Evolutionary conservation across 2,797 vertebrate genomes (phyloP), one percentile per base, ranked within the genome.

Genomic region (Ctenosaura bakeri): DNA sequence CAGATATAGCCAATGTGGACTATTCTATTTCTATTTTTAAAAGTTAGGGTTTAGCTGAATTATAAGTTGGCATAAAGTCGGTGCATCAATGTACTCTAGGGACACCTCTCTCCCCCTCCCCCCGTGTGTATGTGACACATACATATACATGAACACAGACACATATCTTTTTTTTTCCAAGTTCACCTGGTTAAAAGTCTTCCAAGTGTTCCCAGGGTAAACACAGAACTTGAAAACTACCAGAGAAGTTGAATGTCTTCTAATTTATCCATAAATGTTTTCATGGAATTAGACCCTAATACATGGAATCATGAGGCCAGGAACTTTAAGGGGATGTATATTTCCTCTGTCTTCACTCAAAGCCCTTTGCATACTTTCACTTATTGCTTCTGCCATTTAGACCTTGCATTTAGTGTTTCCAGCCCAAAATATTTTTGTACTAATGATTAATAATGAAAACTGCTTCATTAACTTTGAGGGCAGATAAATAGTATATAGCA

Each of bases 161-260:
- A 29, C 64, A 24, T 6, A 35, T 8, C 1, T 0, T 85, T 90
- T 66, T 90, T 89, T 90, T 91, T 83, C 87, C 86, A 92, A 91
- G 87, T 92, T 90, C 94, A 91, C 91, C 92, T 92, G 94, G 95
- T 90, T 87, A 91, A 83, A 14, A 2, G 87, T 87, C 91, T 88
- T 87, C 54, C 90, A 93, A 85, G 85, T 10, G 90, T 91, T 94
- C 90, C 93, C 93, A 92, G 54, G 0, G 89, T 64, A 94, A 94
- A 93, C 77, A 88, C 0, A 0, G 14, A 52, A 12, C 42, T 0
- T 62, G 80, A 86, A 89, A 64, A 64, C 62, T 24, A 64, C 62
- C 20, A 64, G 18, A 64, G 24, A 64, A 54, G 13, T 54, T 54
- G 54, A 54, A 46, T 46, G 42, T 46, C 42, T 46, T 46, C 42